Percentiles rank a stretch among this genome's conserved stretches.
These are phyloP conservation scores for Dolomedes plantarius DNA, from an alignment of 2,888 invertebrate genomes.

Conservation along the genomic window DNA sequence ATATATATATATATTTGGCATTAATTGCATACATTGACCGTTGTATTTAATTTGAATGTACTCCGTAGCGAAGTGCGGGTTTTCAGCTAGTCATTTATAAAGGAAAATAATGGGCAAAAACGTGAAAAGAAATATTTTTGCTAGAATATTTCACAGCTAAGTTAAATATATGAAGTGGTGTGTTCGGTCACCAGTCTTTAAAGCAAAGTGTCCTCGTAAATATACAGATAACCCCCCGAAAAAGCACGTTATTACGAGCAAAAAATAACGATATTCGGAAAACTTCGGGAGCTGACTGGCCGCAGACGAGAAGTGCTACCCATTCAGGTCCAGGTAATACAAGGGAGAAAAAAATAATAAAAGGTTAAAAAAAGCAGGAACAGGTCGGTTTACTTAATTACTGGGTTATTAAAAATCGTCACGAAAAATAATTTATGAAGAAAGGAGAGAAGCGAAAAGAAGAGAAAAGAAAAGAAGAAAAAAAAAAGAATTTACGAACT, in stretches of 20 bases:
- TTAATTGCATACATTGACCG: too few species aligned
- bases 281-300: neutral
- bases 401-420: constrained; percentile 67
- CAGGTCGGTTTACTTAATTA: constrained; percentile 61
- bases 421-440: constrained; percentile 53
- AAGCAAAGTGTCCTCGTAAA: too few species aligned
- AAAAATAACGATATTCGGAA: neutral
- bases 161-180: too few species aligned
- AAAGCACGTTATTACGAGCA: neutral
- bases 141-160: too few species aligned
- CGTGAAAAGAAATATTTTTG: too few species aligned
- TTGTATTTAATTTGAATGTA: too few species aligned
- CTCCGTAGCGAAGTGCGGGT: too few species aligned
- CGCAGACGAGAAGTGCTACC: neutral
- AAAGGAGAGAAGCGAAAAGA: neutral
- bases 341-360: neutral
- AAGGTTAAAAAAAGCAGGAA: constrained; percentile 12
- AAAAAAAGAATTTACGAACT: constrained; percentile 13
- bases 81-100: too few species aligned
- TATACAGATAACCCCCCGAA: neutral
- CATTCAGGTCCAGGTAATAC: neutral
- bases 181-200: too few species aligned
- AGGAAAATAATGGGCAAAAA: too few species aligned
- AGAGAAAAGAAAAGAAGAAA: constrained; percentile 14
- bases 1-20: too few species aligned